Evolutionary conservation across 2,888 invertebrate genomes (phyloP).

Genomic region (Cheilosia pagana): DNA sequence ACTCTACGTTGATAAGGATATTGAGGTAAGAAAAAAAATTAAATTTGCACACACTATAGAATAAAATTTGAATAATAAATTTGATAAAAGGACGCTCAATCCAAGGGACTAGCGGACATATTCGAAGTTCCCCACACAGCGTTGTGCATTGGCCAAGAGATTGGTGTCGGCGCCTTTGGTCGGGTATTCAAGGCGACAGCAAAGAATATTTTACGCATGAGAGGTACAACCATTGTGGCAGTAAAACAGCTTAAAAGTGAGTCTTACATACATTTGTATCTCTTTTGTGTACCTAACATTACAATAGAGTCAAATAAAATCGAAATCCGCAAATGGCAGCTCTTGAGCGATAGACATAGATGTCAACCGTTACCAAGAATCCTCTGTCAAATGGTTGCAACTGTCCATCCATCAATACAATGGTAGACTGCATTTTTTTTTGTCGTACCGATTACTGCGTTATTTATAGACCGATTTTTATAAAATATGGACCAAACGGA

Average conservation of each 20-base stretch:
- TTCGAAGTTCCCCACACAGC: conserved; percentile 81
- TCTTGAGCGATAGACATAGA: too few species aligned
- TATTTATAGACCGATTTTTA: background rate
- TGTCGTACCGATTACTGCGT: too few species aligned
- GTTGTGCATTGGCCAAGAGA: conserved; percentile 82
- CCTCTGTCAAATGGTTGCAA: too few species aligned
- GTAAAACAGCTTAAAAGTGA: conserved; percentile 89
- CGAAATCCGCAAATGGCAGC: too few species aligned
- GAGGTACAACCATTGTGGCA: conserved; percentile 86
- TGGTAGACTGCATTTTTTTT: too few species aligned
- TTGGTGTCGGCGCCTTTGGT: conserved; percentile 91
- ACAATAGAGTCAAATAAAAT: too few species aligned
- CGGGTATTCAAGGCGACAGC: conserved; percentile 88
- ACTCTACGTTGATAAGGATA: conserved; percentile 85
- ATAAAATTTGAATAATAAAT: background rate
- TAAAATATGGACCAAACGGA: too few species aligned
- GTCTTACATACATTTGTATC: background rate
- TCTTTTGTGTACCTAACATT: too few species aligned
- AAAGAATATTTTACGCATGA: conserved; percentile 84
- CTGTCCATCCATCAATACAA: too few species aligned
- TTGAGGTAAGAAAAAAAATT: conserved; percentile 83
- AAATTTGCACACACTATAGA: background rate
- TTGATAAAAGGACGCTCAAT: conserved; percentile 79
- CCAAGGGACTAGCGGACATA: conserved; percentile 79
- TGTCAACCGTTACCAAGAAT: too few species aligned